phyloP scores from a whole-genome alignment of 2,113 vertebrate genomes.

The Leucopsar rothschildi region DNA sequence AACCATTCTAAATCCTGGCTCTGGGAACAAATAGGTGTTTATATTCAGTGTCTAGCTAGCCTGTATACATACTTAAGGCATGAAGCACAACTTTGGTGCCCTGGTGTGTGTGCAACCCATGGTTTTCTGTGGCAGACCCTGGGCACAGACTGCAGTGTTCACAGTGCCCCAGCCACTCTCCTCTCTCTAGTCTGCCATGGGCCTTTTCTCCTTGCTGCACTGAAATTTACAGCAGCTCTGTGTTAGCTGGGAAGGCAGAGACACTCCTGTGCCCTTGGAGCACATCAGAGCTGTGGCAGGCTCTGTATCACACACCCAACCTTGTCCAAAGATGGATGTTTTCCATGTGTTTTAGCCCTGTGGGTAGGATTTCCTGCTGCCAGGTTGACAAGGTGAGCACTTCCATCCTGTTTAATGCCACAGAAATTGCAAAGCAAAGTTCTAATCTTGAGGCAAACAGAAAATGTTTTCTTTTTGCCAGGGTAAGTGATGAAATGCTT shows the following conservation, averaged over 20 bases:
- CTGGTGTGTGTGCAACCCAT: neutral
- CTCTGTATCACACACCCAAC: fast-evolving
- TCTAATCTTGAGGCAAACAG: neutral
- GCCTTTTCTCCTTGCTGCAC: neutral
- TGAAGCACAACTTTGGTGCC: neutral
- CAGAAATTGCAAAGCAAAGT: fast-evolving
- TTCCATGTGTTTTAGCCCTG: fast-evolving
- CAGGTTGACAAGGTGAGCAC: neutral
- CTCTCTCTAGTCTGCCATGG: fast-evolving
- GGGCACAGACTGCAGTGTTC: neutral
- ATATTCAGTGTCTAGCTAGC: neutral
- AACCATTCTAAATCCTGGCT: neutral
- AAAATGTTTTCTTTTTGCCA: neutral
- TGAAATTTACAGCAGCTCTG: neutral
- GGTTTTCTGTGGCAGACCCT: neutral
- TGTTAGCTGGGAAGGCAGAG: neutral
- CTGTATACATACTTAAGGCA: fast-evolving
- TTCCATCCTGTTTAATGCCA: neutral
- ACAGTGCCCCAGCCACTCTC: fast-evolving
- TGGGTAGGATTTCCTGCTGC: neutral
- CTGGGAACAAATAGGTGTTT: neutral
- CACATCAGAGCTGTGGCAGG: neutral
- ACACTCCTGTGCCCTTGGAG: neutral
- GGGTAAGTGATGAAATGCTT: neutral
- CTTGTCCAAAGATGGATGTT: neutral